These are phyloP conservation scores for Bagarius yarrelli DNA, from an alignment of 2,113 vertebrate genomes.

Conservation along the genomic window DNA sequence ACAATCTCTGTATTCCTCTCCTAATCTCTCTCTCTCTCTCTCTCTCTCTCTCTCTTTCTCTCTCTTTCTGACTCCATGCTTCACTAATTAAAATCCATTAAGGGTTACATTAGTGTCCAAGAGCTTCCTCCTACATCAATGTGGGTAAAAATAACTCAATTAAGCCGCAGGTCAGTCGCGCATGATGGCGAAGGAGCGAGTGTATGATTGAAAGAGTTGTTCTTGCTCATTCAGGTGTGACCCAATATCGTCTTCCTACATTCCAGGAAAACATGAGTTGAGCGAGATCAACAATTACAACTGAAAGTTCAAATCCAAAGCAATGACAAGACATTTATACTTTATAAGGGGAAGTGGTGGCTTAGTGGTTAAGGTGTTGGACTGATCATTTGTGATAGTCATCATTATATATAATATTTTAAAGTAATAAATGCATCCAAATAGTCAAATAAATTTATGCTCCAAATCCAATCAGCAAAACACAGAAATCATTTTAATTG, in stretches of 20 bases:
- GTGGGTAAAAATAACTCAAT: constrained; percentile 66
- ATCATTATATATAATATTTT: neutral
- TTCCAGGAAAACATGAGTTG: neutral
- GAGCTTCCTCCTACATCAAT: constrained; percentile 56
- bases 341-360: too few species aligned
- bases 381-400: neutral
- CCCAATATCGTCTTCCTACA: neutral
- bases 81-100: constrained; percentile 72
- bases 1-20: constrained; percentile 42
- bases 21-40: constrained; percentile 50
- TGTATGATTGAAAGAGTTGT: constrained; percentile 6
- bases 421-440: neutral
- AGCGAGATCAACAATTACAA: neutral
- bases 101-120: constrained; percentile 62
- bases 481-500: too few species aligned
- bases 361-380: too few species aligned
- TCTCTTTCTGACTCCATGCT: constrained; percentile 55
- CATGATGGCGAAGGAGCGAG: constrained; percentile 43
- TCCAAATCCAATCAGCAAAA: too few species aligned
- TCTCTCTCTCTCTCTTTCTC: constrained; percentile 43
- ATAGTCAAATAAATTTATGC: neutral
- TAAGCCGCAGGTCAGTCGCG: constrained; percentile 58
- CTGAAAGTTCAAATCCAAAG: neutral
- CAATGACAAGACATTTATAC: neutral
- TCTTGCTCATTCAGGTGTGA: constrained; percentile 34